Evolutionary conservation across 2,797 vertebrate genomes (phyloP), one percentile per base, ranked within the genome.

Genomic region (Hypotaenidia okinawae): DNA sequence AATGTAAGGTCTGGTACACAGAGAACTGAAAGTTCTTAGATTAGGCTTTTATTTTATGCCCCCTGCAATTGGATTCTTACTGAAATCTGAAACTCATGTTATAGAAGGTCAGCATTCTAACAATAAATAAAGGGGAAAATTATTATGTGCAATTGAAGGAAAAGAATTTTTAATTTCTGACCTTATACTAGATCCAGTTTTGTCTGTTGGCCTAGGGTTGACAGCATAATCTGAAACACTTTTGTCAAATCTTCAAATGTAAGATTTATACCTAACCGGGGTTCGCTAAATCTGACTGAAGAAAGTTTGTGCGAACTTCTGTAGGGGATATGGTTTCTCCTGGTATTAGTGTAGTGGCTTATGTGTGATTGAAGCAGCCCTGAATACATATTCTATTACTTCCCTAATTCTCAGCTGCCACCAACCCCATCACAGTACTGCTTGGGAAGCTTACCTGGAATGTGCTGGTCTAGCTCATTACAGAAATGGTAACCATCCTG

Each of bases 391-490:
- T 14, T 16, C 10, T 2, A 7, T 25, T 45, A 16, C 2, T 13
- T 7, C 16, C 19, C 18, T 19, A 49, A 19, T 15, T 30, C 33
- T 45, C 62, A 43, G 0, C 23, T 55, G 41, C 41, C 32, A 14
- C 12, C 32, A 62, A 2, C 16, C 5, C 10, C n/a, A 21, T 7
- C 24, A 18, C 17, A 0, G 0, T 10, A 25, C 58, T 43, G 12
- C 52, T 41, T 28, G n/a, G 32, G 35, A 37, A 51, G 32, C 27
- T 55, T 5, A 37, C 37, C 8, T 13, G 30, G 45, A 9, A 22
- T 6, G 0, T 41, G 63, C 13, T 18, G 6, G 33, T 49, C 43
- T 55, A 32, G 51, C 45, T 74, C 43, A 59, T 23, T 14, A 27
- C 67, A 59, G 67, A 77, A 24, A 30, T 24, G 27, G 5, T 28